Evolutionary conservation across 2,113 vertebrate species (phyloP), one percentile per base, ranked within the genome.

Genomic region (Suncus etruscus): DNA sequence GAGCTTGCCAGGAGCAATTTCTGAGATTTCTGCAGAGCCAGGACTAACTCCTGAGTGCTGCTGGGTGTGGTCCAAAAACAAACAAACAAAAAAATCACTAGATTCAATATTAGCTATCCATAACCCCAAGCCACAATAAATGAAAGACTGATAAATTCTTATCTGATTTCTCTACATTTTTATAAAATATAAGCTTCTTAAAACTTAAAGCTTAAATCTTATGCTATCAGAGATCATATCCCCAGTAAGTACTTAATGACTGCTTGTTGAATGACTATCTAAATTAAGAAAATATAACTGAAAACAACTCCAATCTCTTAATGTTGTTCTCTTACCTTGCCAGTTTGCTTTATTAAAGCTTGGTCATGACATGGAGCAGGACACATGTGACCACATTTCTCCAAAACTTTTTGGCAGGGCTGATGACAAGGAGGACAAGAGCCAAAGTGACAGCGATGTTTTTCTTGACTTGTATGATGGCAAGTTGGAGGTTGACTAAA

Each of bases 401-500:
- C 95, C 91, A 98, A 95, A 0, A 86, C 69, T 79, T 97, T 98
- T 91, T 97, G 97, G 95, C 98, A 99, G 86, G 97, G 65, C 72
- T 98, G 98, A 79, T 87, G 98, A 93, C 98, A 99, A 0, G 98
- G 97, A 85, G 98, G 98, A 94, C 98, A 99, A 3, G 94, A 73
- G 54, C 98, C 98, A 72, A 98, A 97, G 94, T 99, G 98, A 96
- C 98, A 99, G 0, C 97, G 97, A 97, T 99, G 98, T 77, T 96
- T 97, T 96, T 98, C 98, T 94, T 96, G 98, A 85, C 94, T 97
- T 76, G 97, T 14, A 94, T 99, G 98, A 95, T 99, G 98, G 90
- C 98, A 99, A 16, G 97, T 98, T 39, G 98, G 94, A 22, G 97
- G 98, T 16, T 61, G 97, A 94, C 98, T 98, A 93, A 94, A 97